These are phyloP conservation scores for Pteromalus puparum DNA, from an alignment of 1,140 invertebrate genomes.

Conservation along the genomic window DNA sequence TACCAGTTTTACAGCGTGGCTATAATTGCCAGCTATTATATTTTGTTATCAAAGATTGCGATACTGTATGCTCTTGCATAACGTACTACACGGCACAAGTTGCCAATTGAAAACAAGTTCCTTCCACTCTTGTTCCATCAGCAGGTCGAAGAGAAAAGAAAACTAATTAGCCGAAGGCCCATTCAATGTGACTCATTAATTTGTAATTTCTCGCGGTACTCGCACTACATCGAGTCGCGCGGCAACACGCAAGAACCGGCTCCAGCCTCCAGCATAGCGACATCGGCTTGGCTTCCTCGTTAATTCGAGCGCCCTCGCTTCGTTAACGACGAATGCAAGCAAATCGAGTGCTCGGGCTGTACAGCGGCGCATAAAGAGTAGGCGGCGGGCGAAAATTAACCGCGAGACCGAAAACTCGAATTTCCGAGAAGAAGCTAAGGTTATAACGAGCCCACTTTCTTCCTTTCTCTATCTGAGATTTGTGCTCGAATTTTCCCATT, in stretches of 20 bases:
- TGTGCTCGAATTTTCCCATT: neutral
- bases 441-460: neutral
- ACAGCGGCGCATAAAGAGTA: neutral
- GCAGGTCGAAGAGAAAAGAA: neutral
- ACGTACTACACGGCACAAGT: neutral
- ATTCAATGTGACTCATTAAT: slow-evolving; percentile 1
- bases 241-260: neutral
- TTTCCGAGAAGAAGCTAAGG: neutral
- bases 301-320: neutral
- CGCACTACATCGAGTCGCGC: neutral
- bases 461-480: neutral
- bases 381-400: neutral
- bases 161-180: slow-evolving; percentile 5
- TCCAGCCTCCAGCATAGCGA: neutral
- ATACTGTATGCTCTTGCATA: no score
- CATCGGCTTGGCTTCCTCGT: neutral
- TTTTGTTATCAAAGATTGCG: no score
- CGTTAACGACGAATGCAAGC: slow-evolving; percentile 17
- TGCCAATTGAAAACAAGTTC: neutral
- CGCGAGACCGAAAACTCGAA: neutral
- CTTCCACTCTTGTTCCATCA: neutral
- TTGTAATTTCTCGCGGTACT: slow-evolving; percentile 3
- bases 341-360: neutral
- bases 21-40: no score
- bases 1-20: no score